Evolutionary conservation across 1,140 invertebrate species (phyloP).

Genomic region (Spodoptera frugiperda): DNA sequence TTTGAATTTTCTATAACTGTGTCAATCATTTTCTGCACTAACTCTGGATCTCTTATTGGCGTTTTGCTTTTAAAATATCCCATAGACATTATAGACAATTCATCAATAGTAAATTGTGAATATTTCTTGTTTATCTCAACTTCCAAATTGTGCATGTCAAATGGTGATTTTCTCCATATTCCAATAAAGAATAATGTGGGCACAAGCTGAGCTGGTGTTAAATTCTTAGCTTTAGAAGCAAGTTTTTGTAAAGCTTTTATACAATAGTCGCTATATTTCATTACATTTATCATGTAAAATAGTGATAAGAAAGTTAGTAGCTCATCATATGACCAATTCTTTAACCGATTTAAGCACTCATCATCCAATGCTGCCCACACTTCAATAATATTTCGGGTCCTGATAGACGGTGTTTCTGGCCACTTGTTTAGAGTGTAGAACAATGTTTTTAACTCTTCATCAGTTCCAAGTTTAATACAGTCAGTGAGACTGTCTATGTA

Average conservation of each 20-base stretch:
- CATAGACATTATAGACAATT: conserved; percentile 87
- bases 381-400: conserved; percentile 85
- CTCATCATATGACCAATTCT: conserved; percentile 75
- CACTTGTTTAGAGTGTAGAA: conserved; percentile 76
- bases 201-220: conserved; percentile 85
- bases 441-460: conserved; percentile 78
- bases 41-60: conserved; percentile 77
- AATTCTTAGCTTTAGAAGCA: conserved; percentile 76
- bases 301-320: conserved; percentile 82
- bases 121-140: conserved; percentile 79
- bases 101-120: conserved; percentile 83
- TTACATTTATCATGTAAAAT: conserved; percentile 83
- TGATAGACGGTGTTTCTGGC: conserved; percentile 76
- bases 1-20: conserved; percentile 74
- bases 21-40: conserved; percentile 83
- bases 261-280: conserved; percentile 77
- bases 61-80: conserved; percentile 88
- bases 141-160: conserved; percentile 87
- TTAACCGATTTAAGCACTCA: conserved; percentile 82
- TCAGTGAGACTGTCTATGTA: conserved; percentile 82
- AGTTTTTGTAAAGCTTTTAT: conserved; percentile 83
- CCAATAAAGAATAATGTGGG: conserved; percentile 87
- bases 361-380: conserved; percentile 86
- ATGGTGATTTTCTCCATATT: conserved; percentile 72
- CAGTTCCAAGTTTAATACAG: conserved; percentile 79